phyloP scores from a whole-genome alignment of 2,888 invertebrate species.

The Papilio gigon region DNA sequence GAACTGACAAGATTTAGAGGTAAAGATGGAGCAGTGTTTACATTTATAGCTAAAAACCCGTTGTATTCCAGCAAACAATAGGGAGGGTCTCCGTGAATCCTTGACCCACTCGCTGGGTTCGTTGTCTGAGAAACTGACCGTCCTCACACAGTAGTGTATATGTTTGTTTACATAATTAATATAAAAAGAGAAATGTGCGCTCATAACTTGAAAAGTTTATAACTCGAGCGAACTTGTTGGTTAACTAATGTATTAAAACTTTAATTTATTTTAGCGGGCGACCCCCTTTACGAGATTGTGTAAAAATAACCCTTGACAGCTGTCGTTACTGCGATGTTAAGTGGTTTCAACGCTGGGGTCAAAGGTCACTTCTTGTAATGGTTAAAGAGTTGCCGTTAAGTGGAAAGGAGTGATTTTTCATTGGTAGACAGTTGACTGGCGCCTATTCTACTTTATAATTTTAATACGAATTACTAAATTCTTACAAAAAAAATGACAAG shows the following conservation, averaged over 20 bases:
- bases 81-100: constrained; percentile 8
- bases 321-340: not conserved
- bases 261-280: not conserved
- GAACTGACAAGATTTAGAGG: constrained; percentile 10
- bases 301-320: constrained; percentile 15
- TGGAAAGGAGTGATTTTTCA: constrained; percentile 2
- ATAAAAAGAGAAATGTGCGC: too few relatives aligned
- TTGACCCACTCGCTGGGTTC: constrained; percentile 21
- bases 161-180: not conserved
- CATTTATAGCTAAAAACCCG: constrained; percentile 25
- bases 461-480: too few relatives aligned
- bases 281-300: not conserved
- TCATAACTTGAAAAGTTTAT: too few relatives aligned
- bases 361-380: constrained; percentile 15
- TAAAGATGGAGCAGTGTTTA: constrained; percentile 13
- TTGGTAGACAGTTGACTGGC: not conserved
- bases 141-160: not conserved
- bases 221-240: too few relatives aligned
- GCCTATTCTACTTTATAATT: not conserved
- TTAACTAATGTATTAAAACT: not conserved
- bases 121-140: constrained; percentile 13
- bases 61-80: constrained; percentile 27
- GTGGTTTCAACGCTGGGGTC: not conserved
- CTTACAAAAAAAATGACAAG: too few relatives aligned
- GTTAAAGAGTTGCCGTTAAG: constrained; percentile 28